These are phyloP conservation scores for Drosophila ezoana DNA, from an alignment of 2,888 invertebrate genomes.

Conservation along the genomic window DNA sequence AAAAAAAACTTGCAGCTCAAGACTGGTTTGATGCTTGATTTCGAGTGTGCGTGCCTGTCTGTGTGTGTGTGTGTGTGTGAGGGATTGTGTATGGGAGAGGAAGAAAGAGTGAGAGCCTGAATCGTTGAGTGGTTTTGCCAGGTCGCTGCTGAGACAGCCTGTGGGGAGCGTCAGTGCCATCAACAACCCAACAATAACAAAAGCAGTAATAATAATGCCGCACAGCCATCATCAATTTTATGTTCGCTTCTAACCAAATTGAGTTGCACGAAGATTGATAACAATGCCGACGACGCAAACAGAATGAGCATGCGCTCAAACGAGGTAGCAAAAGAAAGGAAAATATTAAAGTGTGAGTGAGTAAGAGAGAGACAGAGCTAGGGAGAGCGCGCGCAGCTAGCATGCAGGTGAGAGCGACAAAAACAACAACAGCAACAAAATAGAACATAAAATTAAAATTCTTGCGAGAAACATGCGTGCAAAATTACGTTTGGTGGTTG, in stretches of 20 bases:
- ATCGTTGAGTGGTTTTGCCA: conserved; percentile 21
- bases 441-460: conserved; percentile 34
- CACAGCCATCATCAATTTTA: conserved; percentile 58
- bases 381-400: conserved; percentile 51
- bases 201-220: conserved; percentile 27
- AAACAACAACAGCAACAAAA: conserved; percentile 18
- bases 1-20: conserved; percentile 47
- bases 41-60: conserved; percentile 7
- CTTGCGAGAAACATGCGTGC: conserved; percentile 60
- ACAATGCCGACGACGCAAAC: conserved; percentile 56
- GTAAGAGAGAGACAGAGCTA: conserved; percentile 19
- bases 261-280: conserved; percentile 53
- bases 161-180: conserved; percentile 8
- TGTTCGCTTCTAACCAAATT: conserved; percentile 42
- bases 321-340: background rate
- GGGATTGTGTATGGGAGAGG: background rate
- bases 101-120: conserved; percentile 13
- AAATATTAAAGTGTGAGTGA: conserved; percentile 3
- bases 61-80: conserved; percentile 9
- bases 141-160: conserved; percentile 6
- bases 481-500: conserved; percentile 50
- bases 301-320: conserved; percentile 54
- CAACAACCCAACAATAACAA: conserved; percentile 6
- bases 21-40: conserved; percentile 49
- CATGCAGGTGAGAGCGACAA: conserved; percentile 26